Evolutionary conservation across 2,888 invertebrate species (phyloP).

Genomic region (Dicyrtomina minuta): DNA sequence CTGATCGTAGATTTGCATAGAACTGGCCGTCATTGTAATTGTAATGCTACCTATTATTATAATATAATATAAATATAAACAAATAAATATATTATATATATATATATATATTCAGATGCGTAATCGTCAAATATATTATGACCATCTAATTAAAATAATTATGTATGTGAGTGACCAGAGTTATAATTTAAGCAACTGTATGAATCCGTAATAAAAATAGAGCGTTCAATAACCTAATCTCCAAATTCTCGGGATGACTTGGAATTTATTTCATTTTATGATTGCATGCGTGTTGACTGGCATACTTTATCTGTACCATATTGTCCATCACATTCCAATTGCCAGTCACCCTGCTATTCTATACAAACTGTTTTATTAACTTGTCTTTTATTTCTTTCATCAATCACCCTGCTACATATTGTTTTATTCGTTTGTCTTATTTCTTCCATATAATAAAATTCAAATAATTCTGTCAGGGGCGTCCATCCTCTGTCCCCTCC

Average conservation of each 20-base stretch:
- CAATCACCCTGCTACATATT: no score
- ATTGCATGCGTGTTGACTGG: no score
- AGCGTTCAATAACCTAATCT: constrained; percentile 19
- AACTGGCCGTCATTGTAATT: constrained; percentile 20
- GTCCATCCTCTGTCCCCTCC: no score
- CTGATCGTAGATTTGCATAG: constrained; percentile 14
- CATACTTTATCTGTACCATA: no score
- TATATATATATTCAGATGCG: constrained; percentile 32
- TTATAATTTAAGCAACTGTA: constrained; percentile 35
- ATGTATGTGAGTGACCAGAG: constrained; percentile 38
- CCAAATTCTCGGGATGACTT: background rate
- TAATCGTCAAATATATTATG: constrained; percentile 28
- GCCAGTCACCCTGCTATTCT: no score
- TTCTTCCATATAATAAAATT: no score
- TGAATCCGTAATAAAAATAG: constrained; percentile 31
- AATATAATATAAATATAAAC: constrained; percentile 19
- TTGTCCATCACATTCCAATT: no score
- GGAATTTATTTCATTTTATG: constrained; percentile 3
- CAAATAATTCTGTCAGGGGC: no score
- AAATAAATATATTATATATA: constrained; percentile 16
- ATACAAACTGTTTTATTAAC: no score
- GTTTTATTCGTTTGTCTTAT: no score
- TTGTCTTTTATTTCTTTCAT: no score
- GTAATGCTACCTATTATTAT: constrained; percentile 18
- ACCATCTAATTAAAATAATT: constrained; percentile 19